phyloP scores from a whole-genome alignment of 1,140 invertebrate species.

The Drosophila lini region DNA sequence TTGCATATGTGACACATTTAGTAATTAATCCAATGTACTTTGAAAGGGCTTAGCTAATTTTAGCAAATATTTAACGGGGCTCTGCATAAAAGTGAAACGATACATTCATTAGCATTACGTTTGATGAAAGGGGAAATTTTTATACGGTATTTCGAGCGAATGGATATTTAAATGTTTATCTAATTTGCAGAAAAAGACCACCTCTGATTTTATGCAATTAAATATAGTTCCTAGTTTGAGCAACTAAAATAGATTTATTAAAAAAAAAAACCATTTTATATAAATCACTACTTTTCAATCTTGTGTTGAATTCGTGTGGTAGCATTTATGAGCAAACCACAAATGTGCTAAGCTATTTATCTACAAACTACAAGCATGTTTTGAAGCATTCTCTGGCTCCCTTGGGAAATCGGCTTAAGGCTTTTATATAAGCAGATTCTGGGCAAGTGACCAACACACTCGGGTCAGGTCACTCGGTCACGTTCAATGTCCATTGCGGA shows the following conservation, averaged over 20 bases:
- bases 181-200: not conserved
- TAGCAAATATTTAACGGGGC: not conserved
- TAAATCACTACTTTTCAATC: not conserved
- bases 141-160: not conserved
- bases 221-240: too few species aligned
- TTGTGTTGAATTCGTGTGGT: not conserved
- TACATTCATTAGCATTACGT: conserved; percentile 16
- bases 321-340: not conserved
- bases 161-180: not conserved
- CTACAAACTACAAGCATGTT: conserved; percentile 1
- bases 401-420: conserved; percentile 11
- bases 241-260: too few species aligned
- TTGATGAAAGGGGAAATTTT: not conserved
- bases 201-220: not conserved
- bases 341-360: conserved; percentile 8
- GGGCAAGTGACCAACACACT: not conserved
- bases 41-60: conserved; percentile 5
- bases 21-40: conserved; percentile 20
- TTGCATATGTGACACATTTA: conserved; percentile 10
- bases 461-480: conserved; percentile 22
- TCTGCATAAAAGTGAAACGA: not conserved
- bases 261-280: too few species aligned
- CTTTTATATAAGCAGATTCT: not conserved
- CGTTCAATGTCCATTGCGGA: conserved; percentile 13
- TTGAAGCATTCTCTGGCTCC: not conserved